phyloP scores from a whole-genome alignment of 2,888 invertebrate genomes.

The Lomographa bimaculata region DNA sequence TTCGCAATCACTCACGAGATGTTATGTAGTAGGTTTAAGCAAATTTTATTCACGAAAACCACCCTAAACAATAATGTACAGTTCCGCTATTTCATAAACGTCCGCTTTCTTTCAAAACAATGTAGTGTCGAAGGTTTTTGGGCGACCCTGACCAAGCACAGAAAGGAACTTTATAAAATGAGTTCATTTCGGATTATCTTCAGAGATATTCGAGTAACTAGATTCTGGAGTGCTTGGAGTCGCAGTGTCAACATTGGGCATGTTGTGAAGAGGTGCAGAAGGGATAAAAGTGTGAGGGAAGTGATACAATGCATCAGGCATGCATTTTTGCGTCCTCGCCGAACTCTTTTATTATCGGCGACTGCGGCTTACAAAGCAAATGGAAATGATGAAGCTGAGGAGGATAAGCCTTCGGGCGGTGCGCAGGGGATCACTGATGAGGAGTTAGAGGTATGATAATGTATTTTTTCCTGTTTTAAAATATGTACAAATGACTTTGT shows the following conservation, averaged over 20 bases:
- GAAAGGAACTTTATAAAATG: slow-evolving; percentile 44
- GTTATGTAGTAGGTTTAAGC: slow-evolving; percentile 59
- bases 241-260: slow-evolving; percentile 56
- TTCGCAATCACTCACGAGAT: slow-evolving; percentile 60
- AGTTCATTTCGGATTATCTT: slow-evolving; percentile 55
- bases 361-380: slow-evolving; percentile 65
- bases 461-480: not conserved
- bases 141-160: slow-evolving; percentile 35
- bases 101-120: slow-evolving; percentile 45
- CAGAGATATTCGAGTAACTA: slow-evolving; percentile 59
- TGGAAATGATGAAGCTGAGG: slow-evolving; percentile 38
- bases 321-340: slow-evolving; percentile 57
- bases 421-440: slow-evolving; percentile 57
- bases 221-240: slow-evolving; percentile 65
- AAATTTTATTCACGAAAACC: slow-evolving; percentile 48
- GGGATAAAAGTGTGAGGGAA: slow-evolving; percentile 63
- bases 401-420: slow-evolving; percentile 26
- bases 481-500: slow-evolving; percentile 3
- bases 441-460: slow-evolving; percentile 59
- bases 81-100: slow-evolving; percentile 40
- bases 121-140: slow-evolving; percentile 46
- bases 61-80: slow-evolving; percentile 40
- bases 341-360: slow-evolving; percentile 64
- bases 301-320: slow-evolving; percentile 65
- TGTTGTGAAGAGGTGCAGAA: slow-evolving; percentile 61